Evolutionary conservation across 2,113 vertebrate species (phyloP).

Genomic region (Carassius carassius): DNA sequence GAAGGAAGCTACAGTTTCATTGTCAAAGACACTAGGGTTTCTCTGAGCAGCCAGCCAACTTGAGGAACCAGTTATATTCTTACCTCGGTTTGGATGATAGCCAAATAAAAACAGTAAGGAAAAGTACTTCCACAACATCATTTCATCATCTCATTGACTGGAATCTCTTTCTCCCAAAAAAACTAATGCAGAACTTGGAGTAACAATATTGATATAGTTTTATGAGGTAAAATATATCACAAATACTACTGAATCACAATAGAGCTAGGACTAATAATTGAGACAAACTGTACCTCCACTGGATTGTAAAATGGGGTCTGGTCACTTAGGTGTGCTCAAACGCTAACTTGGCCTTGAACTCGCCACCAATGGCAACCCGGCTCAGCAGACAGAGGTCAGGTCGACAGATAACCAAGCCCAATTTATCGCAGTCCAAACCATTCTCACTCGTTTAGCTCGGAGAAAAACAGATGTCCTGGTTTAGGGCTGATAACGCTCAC

Average conservation of each 20-base stretch:
- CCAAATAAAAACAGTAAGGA: background rate
- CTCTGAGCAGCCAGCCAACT: background rate
- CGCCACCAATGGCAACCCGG: background rate
- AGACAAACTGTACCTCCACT: background rate
- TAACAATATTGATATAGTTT: background rate
- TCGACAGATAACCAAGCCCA: conserved; percentile 9
- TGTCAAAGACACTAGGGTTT: background rate
- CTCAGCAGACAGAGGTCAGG: conserved; percentile 22
- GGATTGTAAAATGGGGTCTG: background rate
- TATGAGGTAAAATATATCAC: background rate
- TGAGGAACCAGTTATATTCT: background rate
- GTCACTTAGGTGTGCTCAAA: background rate
- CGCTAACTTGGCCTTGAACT: background rate
- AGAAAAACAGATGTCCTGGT: conserved; percentile 38
- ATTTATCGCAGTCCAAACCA: conserved; percentile 16
- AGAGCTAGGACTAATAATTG: background rate
- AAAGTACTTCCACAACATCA: background rate
- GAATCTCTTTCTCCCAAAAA: background rate
- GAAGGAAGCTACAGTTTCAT: background rate
- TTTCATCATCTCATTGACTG: background rate
- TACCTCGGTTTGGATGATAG: background rate
- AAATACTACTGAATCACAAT: background rate
- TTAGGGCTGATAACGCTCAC: conserved; percentile 29
- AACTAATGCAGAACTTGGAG: background rate
- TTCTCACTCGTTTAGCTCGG: conserved; percentile 20